Evolutionary conservation across 2,888 invertebrate species (phyloP).

Genomic region (Agrilus cyanescens): DNA sequence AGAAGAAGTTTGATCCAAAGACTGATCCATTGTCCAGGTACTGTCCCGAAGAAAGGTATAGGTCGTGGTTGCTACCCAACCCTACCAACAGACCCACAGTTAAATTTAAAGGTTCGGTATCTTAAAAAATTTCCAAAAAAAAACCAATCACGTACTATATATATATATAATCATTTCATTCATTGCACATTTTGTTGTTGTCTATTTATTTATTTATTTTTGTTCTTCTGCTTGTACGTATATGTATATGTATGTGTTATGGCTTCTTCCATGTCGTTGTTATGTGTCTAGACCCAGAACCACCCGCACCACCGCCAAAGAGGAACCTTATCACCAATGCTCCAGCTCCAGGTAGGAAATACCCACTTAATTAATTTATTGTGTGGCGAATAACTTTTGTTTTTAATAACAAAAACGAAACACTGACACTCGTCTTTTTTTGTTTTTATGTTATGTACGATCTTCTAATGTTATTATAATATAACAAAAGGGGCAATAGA

Average conservation of each 20-base stretch:
- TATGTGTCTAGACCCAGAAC: conserved; percentile 45
- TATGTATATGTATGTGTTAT: conserved; percentile 4
- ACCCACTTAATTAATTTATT: conserved; percentile 4
- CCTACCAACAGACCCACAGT: conserved; percentile 53
- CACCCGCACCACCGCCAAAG: conserved; percentile 53
- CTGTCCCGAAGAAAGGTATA: conserved; percentile 10
- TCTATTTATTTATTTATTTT: conserved; percentile 6
- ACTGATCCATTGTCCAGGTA: conserved; percentile 50
- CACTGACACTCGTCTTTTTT: too few relatives aligned
- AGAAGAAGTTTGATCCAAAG: conserved; percentile 61
- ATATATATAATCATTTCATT: conserved; percentile 10
- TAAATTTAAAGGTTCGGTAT: conserved; percentile 58
- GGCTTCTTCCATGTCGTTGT: conserved; percentile 13
- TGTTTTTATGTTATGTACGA: too few relatives aligned
- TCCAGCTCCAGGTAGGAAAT: conserved; percentile 45
- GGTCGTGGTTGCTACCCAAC: conserved; percentile 21
- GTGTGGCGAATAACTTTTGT: conserved; percentile 1
- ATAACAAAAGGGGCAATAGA: too few relatives aligned
- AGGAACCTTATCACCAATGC: conserved; percentile 43
- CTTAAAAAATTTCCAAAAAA: conserved; percentile 11
- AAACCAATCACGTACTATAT: conserved; percentile 14
- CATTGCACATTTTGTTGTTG: conserved; percentile 11
- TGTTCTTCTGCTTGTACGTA: conserved; percentile 4
- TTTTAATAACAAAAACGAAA: background rate
- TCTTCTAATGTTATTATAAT: too few relatives aligned